Base-by-base conservation (phyloP, 2,113 vertebrate genomes). In the Trogon surrucura region DNA sequence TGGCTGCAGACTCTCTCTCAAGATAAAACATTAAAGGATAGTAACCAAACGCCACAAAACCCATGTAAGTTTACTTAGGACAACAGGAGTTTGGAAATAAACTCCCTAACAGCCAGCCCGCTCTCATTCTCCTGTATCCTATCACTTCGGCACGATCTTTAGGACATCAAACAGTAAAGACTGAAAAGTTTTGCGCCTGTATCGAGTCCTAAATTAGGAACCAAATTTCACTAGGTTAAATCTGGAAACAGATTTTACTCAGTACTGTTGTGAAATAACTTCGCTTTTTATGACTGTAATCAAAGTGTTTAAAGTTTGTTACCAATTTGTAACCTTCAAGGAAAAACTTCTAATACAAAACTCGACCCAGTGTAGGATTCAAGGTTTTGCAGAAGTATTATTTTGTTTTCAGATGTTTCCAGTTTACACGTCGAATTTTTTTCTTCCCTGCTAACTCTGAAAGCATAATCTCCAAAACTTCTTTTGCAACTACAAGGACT, bases 231-330 rank as follows among this genome's bases (percentile, higher is more conserved):
- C 25, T 53, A 13, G 51, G 23, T 20, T 66, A 65, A 48, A 83
- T 48, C 66, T 79, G 41, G 14, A 64, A 72, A 90, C 7, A 44
- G 18, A 44, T 41, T 83, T 56, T 51, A 54, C 38, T 65, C 20
- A 36, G 30, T 34, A 65, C 12, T 61, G n/a, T 50, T 60, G 34
- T 8, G 4, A 90, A 93, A 77, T 41, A 45, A 27, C 45, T 75
- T 67, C 18, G 56, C 15, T 80, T 61, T 79, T 57, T 44, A 58
- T 25, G 25, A 60, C 27, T 51, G 25, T 32, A 54, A 80, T 32
- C 4, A 9, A 73, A 58, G 6, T 1, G 4, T 54, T 91, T 77
- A 45, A 60, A 70, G 54, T 34, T 57, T 0, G 0, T 78, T 64
- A 77, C 5, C 27, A 38, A 34, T 47, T 30, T 73, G 47, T 58